These are phyloP conservation scores for Spheniscus humboldti DNA, from an alignment of 2,797 vertebrate genomes.

Conservation along the genomic window DNA sequence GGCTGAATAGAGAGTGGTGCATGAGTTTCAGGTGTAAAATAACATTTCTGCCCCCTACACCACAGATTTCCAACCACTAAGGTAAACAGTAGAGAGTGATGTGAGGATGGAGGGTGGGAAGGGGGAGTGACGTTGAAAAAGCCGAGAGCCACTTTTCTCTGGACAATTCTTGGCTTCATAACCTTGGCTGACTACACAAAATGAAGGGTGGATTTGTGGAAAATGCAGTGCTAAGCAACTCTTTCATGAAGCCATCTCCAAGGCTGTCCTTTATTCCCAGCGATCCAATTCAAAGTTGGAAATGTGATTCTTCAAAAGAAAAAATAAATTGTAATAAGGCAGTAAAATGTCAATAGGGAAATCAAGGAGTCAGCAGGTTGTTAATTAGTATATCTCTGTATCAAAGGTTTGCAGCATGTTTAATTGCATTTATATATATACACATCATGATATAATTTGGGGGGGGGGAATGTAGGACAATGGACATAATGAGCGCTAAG, in stretches of 20 bases:
- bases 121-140: neutral
- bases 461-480: neutral
- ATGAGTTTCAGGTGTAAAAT: neutral
- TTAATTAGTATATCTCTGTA: slow-evolving; percentile 28
- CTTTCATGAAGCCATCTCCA: neutral
- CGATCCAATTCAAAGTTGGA: neutral
- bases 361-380: slow-evolving; percentile 17
- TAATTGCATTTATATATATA: neutral
- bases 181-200: neutral
- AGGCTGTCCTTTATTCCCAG: neutral
- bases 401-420: neutral
- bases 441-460: neutral
- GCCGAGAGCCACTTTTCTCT: neutral
- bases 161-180: neutral
- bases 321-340: neutral
- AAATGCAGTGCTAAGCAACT: neutral
- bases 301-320: neutral
- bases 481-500: neutral
- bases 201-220: neutral
- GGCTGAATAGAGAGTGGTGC: neutral
- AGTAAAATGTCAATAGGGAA: slow-evolving; percentile 5
- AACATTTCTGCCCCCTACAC: neutral
- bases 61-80: neutral
- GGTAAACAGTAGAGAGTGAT: neutral
- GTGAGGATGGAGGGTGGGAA: neutral